Evolutionary conservation across 2,113 vertebrate species (phyloP).

Genomic region (Otis tarda): DNA sequence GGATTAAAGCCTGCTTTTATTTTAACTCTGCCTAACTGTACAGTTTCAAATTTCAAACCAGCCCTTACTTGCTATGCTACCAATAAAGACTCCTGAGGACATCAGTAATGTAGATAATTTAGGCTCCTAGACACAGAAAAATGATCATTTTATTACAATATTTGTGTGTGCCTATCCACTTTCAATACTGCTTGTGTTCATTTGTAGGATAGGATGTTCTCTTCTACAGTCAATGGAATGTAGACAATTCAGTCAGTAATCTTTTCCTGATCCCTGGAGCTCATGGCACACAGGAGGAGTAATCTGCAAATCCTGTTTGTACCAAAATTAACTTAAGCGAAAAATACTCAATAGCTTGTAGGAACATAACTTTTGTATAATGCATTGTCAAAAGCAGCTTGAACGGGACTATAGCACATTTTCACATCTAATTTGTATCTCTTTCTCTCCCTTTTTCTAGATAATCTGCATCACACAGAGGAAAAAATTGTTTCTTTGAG

Average conservation of each 20-base stretch:
- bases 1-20: background rate
- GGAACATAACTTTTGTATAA: background rate
- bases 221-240: background rate
- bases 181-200: background rate
- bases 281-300: background rate
- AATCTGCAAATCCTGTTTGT: background rate
- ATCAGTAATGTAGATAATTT: background rate
- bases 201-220: background rate
- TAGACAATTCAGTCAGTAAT: background rate
- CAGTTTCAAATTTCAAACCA: background rate
- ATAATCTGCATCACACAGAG: background rate
- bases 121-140: background rate
- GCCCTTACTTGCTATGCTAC: background rate
- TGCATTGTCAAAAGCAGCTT: background rate
- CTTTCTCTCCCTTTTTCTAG: background rate
- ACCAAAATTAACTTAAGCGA: conserved; percentile 4
- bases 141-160: background rate
- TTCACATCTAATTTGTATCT: background rate
- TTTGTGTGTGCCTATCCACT: background rate
- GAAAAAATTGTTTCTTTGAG: background rate
- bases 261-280: background rate
- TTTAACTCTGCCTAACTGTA: background rate
- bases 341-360: background rate
- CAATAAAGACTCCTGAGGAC: background rate
- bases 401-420: background rate